Base-by-base conservation (phyloP, 1,140 invertebrate genomes). In the Anthonomus grandis region DNA sequence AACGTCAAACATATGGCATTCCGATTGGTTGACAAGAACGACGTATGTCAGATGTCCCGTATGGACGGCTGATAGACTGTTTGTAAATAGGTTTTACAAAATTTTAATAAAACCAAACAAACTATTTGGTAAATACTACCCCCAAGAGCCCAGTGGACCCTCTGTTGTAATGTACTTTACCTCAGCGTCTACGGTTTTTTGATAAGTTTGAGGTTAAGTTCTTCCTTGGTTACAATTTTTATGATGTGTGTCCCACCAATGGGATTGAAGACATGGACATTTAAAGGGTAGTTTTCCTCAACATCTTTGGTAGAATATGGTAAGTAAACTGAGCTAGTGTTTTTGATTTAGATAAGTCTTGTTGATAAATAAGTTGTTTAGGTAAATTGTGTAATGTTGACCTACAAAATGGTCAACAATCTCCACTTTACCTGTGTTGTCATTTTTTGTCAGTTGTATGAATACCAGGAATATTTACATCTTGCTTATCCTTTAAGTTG, bases 401-500 rank as follows among this genome's bases (percentile, higher is more conserved):
- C 52, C 52, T 46, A 55, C 52, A 55, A 55, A 55, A 15, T 55
- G 42, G 50, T 53, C 50, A 53, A 55, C 41, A 55, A 55, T 46
- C 52, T 55, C 37, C 18, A 55, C 52, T 55, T 55, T 55, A 25
- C 38, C 41, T 55, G 52, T 55, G 52, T 55, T 55, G 52, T 55
- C 52, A 55, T 38, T 55, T 55, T 55, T 34, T 55, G 52, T 22
- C 52, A 55, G 24, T 55, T 53, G 52, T 55, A 41, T 46, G 36
- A 55, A 25, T 45, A 3, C 17, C 4, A 8, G 27, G 27, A 31
- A 31, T 8, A 31, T 8, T n/a, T n/a, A n/a, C n/a, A n/a, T n/a
- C n/a, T n/a, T n/a, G n/a, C n/a, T n/a, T n/a, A n/a, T n/a, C n/a
- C n/a, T n/a, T n/a, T n/a, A n/a, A n/a, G n/a, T n/a, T n/a, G n/a